Base-by-base conservation (phyloP, 1,140 invertebrate genomes). In the Drosophila tani region DNA sequence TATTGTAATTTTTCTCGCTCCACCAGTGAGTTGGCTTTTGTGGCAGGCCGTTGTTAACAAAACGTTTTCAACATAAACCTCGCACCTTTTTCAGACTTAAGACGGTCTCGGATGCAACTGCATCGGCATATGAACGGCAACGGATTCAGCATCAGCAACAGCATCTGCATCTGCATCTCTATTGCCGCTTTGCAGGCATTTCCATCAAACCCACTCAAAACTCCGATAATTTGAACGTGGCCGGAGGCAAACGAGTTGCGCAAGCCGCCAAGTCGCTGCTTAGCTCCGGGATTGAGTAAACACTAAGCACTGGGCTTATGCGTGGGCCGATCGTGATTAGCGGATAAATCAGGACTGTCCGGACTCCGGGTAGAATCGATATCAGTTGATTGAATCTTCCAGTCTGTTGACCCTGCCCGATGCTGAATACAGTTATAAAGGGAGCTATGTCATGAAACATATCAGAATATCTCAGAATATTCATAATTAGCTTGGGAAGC, bases 51-150 rank as follows among this genome's bases (percentile, higher is more conserved):
- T 83, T 85, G 85, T 85, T 88, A 90, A 88, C 85, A 88, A 88
- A 88, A 88, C 81, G 85, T 83, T 88, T 87, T 77, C 77, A 75
- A 75, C 71, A 90, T 90, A 90, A 88, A 83, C 82, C 83, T 87
- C 83, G 79, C 81, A 90, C 81, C 85, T 85, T 75, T 79, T 68
- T 21, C 21, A 57, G 69, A 64, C 62, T 68, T 68, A 66, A 58
- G 56, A 53, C 74, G 29, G 8, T 29, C 41, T 41, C n/a, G 40
- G 57, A 50, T 60, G 68, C 55, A 41, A 43, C 27, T 38, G 70
- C 71, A 63, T 27, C 50, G 38, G 49, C 60, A 17, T 32, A 27
- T 12, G 49, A 29, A 24, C 29, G 17, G 47, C 59, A 49, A 17
- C 60, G 46, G 27, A 58, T 69, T 69, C 47, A 14, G 29, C 63